A percentile compares a stretch with the other conserved stretches of the same genome.
Conservation (phyloP, 2,888 invertebrate species). For the Thyatira batis region DNA sequence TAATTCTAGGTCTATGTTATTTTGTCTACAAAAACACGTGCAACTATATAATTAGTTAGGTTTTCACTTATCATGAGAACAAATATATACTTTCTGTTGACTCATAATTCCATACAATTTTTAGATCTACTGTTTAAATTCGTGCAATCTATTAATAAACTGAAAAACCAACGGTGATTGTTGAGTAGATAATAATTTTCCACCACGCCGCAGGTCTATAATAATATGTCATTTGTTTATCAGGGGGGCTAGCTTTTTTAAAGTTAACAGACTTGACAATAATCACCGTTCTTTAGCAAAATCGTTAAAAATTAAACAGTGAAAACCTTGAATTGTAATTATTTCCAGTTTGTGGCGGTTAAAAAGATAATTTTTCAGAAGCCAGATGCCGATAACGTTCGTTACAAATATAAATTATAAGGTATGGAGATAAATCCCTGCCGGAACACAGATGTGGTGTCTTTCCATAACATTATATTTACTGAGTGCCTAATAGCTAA, state of each 20-base stretch:
- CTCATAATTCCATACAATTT: not conserved
- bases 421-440: not conserved
- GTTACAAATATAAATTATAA: not conserved
- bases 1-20: conserved; percentile 6
- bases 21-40: conserved; percentile 4
- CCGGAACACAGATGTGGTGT: not conserved
- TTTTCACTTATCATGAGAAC: not conserved
- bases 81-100: not conserved
- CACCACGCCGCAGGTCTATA: too few relatives aligned
- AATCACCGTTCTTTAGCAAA: too few relatives aligned
- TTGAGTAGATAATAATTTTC: too few relatives aligned
- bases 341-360: not conserved
- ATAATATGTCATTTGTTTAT: too few relatives aligned
- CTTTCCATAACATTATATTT: not conserved
- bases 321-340: not conserved
- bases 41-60: not conserved
- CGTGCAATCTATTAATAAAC: too few relatives aligned
- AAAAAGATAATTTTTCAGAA: not conserved
- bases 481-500: not conserved
- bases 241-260: too few relatives aligned
- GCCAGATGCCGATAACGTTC: not conserved
- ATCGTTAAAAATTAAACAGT: not conserved
- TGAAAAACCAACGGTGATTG: too few relatives aligned
- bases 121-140: not conserved
- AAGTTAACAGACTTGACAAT: too few relatives aligned